Base-by-base conservation (phyloP, 2,797 vertebrate species). In the Eulemur mongoz region DNA sequence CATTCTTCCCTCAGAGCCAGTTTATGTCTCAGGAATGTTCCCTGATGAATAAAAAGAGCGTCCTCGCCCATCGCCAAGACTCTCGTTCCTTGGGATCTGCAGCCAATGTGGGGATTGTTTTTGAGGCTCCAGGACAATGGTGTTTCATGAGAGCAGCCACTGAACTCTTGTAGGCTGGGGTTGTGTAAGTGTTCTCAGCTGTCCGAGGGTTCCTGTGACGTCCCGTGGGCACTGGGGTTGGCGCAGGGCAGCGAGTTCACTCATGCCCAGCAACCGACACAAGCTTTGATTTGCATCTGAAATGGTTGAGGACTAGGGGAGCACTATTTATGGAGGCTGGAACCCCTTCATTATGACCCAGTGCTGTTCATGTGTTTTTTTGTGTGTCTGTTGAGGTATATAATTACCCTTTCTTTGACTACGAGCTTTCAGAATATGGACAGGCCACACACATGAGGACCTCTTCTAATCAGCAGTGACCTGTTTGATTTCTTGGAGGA, bases 231-330 rank as follows among this genome's bases (percentile, higher is more conserved):
- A 11, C 61, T 69, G 83, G 89, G 97, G 89, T 22, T 32, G 65
- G 78, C 27, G 3, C 81, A 87, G 97, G 96, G 96, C 94, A 95
- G 43, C 0, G 59, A 96, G 97, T 98, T 98, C 97, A 92, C 98
- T 98, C 97, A 94, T 43, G 15, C 23, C 14, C 69, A 79, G 96
- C 94, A 80, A 50, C 40, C 2, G 7, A 52, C 97, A 93, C 97
- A 95, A 98, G 92, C 84, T 85, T 97, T 98, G 95, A 96, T 96
- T 98, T 97, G 91, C 89, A 92, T 97, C 97, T 90, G 97, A 98
- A 97, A 97, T 69, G 70, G 93, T 93, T 97, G 97, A 91, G 95
- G 97, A 97, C 22, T 14, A 87, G 91, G 92, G 93, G 61, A 82
- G 30, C 43, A 86, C 94, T 95, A 78, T 98, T 97, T 98, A 89